Evolutionary conservation across 2,888 invertebrate genomes (phyloP).

Genomic region (Schrankia costaestrigalis): DNA sequence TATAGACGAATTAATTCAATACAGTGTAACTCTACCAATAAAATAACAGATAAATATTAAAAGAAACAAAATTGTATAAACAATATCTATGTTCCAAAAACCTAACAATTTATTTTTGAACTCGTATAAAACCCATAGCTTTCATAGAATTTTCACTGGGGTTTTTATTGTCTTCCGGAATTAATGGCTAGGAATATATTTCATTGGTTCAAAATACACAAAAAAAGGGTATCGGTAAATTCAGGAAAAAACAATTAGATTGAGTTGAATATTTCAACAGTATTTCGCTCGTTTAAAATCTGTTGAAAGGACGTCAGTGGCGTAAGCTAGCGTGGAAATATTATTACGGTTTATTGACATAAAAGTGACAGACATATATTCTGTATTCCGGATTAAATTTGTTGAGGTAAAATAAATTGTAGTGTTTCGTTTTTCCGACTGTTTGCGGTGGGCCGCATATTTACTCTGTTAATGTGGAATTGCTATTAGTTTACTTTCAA

Average conservation of each 20-base stretch:
- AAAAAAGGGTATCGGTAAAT: not conserved
- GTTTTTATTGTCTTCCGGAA: conserved; percentile 1
- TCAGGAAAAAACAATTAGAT: conserved; percentile 1
- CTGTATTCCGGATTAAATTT: conserved; percentile 11
- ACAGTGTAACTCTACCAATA: no score
- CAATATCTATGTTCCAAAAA: no score
- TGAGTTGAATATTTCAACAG: not conserved
- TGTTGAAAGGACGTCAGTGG: conserved; percentile 2
- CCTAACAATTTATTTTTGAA: not conserved
- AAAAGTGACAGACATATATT: no score
- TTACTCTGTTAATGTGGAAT: conserved; percentile 4
- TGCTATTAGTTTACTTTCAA: no score
- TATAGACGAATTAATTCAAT: no score
- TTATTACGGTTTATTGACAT: conserved; percentile 18
- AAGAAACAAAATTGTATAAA: no score
- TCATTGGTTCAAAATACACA: not conserved
- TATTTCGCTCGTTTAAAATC: conserved; percentile 2
- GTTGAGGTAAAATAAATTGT: conserved; percentile 5
- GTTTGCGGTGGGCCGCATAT: conserved; percentile 1
- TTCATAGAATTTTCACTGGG: not conserved
- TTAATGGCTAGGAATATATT: not conserved
- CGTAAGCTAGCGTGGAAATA: conserved; percentile 14
- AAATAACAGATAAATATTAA: no score
- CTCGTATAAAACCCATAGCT: not conserved
- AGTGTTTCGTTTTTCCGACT: conserved; percentile 1